Evolutionary conservation across 2,888 invertebrate species (phyloP).

Genomic region (Leptinotarsa juncta): DNA sequence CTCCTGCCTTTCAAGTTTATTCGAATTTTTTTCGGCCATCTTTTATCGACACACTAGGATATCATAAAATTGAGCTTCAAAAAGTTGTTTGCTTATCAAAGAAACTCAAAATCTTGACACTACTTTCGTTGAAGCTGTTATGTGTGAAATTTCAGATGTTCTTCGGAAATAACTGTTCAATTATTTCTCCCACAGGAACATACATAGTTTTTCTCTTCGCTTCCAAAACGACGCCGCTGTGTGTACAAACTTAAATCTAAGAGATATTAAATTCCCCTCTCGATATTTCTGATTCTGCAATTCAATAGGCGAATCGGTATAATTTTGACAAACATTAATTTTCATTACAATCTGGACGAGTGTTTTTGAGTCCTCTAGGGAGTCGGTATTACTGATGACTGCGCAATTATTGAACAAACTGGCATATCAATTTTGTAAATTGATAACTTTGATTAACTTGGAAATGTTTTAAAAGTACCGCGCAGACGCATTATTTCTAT

Average conservation of each 20-base stretch:
- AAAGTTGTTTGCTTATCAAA: neutral
- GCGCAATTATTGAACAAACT: slow-evolving; percentile 66
- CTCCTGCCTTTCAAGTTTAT: no score
- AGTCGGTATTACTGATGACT: slow-evolving; percentile 62
- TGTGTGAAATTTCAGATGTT: neutral
- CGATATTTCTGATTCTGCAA: slow-evolving; percentile 45
- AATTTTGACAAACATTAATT: slow-evolving; percentile 63
- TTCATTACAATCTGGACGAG: slow-evolving; percentile 63
- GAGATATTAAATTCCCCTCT: slow-evolving; percentile 40
- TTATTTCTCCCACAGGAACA: no score
- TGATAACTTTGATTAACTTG: slow-evolving; percentile 48
- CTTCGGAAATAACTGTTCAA: neutral
- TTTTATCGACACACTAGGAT: no score
- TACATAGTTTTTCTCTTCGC: no score
- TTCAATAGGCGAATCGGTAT: slow-evolving; percentile 44
- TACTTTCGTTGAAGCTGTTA: neutral
- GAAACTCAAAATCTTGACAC: neutral
- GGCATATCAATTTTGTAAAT: slow-evolving; percentile 64
- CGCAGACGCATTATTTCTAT: neutral
- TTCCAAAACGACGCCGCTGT: neutral
- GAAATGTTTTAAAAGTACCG: neutral
- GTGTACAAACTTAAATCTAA: neutral
- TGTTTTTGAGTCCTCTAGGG: slow-evolving; percentile 50
- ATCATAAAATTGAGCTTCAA: neutral
- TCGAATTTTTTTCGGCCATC: no score